phyloP scores from a whole-genome alignment of 2,113 vertebrate genomes.

The Anguilla rostrata region DNA sequence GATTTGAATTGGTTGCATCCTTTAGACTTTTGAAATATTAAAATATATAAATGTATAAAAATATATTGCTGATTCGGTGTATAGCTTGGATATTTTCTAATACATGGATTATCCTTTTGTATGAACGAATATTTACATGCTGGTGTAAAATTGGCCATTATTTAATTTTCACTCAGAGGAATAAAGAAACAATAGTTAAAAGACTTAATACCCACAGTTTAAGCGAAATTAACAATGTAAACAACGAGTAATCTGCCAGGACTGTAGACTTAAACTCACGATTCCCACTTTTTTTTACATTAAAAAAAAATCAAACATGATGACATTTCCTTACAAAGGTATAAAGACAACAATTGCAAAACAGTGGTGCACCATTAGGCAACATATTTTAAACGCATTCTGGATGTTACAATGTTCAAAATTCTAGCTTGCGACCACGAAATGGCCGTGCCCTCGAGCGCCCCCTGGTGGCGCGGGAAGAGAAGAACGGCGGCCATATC shows the following conservation, averaged over 20 bases:
- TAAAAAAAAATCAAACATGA: not conserved
- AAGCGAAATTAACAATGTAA: not conserved
- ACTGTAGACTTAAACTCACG: not conserved
- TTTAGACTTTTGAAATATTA: constrained; percentile 26
- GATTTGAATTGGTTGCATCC: constrained; percentile 16
- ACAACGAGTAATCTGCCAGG: not conserved
- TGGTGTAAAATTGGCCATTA: not conserved
- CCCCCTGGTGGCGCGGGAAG: no score
- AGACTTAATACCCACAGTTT: not conserved
- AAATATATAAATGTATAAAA: constrained; percentile 57
- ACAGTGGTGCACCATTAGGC: not conserved
- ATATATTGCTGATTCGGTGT: constrained; percentile 58
- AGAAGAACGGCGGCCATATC: no score
- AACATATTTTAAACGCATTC: not conserved
- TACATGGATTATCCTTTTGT: constrained; percentile 34
- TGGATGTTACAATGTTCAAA: no score
- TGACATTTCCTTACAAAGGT: not conserved
- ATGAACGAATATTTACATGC: constrained; percentile 48
- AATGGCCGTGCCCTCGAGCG: no score
- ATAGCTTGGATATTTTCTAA: constrained; percentile 39
- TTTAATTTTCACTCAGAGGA: not conserved
- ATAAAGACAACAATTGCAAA: not conserved
- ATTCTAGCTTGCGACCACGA: no score
- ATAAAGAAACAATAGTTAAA: constrained; percentile 16
- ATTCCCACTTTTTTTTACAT: not conserved